Conservation (phyloP, 1,140 invertebrate genomes). For the Dreissena rostriformis region DNA sequence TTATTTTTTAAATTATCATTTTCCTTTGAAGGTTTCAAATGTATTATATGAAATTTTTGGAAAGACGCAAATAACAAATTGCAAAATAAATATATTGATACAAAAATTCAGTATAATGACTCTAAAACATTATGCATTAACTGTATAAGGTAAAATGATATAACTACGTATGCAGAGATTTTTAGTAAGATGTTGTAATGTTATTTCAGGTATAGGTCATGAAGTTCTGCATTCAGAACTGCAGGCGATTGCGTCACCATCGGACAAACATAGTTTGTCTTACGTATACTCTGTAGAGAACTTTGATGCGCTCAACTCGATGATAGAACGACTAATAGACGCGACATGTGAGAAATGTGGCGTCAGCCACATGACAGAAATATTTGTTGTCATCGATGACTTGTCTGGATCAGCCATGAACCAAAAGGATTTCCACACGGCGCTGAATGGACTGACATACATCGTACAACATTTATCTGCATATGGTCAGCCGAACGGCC, state of each 20-base stretch:
- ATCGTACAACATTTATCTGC: not conserved
- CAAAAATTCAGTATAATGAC: too few species aligned
- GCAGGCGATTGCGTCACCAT: not conserved
- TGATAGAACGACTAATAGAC: conserved; percentile 4
- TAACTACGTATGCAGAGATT: too few species aligned
- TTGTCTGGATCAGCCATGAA: not conserved
- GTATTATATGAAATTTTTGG: too few species aligned
- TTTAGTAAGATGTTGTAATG: too few species aligned
- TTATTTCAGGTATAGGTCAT: not conserved
- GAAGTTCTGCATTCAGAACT: conserved; percentile 6
- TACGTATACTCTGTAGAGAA: conserved; percentile 12
- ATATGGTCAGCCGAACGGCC: not conserved
- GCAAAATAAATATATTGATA: too few species aligned
- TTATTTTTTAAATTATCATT: too few species aligned
- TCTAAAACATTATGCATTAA: too few species aligned
- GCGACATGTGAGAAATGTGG: conserved; percentile 2
- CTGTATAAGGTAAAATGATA: too few species aligned
- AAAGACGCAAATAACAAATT: too few species aligned
- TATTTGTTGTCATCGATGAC: conserved; percentile 8
- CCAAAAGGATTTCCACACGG: not conserved
- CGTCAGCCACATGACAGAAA: not conserved
- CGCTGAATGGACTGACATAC: not conserved
- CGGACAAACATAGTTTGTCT: not conserved
- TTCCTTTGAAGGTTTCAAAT: too few species aligned
- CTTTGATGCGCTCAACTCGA: conserved; percentile 6